phyloP scores from a whole-genome alignment of 2,113 vertebrate genomes.

The Hiodon tergisus region DNA sequence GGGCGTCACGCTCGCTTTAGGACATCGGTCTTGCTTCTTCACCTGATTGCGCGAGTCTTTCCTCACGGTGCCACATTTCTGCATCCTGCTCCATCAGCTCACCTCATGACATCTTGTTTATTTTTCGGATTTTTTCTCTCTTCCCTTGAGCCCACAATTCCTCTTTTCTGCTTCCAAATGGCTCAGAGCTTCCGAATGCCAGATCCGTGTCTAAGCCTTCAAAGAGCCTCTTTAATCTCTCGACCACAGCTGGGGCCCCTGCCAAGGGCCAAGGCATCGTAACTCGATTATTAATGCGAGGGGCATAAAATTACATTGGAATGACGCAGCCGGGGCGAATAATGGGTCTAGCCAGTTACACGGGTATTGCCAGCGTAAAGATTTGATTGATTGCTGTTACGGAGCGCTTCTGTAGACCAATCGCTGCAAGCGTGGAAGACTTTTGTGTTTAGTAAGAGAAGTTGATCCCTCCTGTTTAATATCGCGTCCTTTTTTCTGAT shows the following conservation, averaged over 20 bases:
- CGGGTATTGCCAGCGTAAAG: conserved; percentile 44
- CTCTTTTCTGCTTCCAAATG: conserved; percentile 64
- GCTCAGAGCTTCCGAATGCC: conserved; percentile 55
- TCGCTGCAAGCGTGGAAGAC: neutral
- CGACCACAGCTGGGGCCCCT: conserved; percentile 36
- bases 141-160: conserved; percentile 41
- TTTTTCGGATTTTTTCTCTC: conserved; percentile 45
- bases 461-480: too few relatives aligned
- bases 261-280: conserved; percentile 45
- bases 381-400: conserved; percentile 37
- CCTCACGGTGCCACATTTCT: conserved; percentile 40
- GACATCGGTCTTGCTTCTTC: conserved; percentile 28
- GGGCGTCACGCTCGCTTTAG: neutral
- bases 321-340: conserved; percentile 39
- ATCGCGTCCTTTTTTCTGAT: too few relatives aligned
- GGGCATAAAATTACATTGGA: conserved; percentile 40
- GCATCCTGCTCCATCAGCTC: conserved; percentile 37
- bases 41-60: conserved; percentile 44
- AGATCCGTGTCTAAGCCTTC: conserved; percentile 55
- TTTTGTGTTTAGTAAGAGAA: neutral
- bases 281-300: conserved; percentile 58
- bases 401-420: conserved; percentile 34
- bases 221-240: conserved; percentile 57
- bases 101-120: conserved; percentile 49
- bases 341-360: conserved; percentile 46